A percentile compares a stretch with the other conserved stretches of the same genome.
Evolutionary conservation across 2,113 vertebrate genomes (phyloP).

Genomic region (Prunella fulvescens): DNA sequence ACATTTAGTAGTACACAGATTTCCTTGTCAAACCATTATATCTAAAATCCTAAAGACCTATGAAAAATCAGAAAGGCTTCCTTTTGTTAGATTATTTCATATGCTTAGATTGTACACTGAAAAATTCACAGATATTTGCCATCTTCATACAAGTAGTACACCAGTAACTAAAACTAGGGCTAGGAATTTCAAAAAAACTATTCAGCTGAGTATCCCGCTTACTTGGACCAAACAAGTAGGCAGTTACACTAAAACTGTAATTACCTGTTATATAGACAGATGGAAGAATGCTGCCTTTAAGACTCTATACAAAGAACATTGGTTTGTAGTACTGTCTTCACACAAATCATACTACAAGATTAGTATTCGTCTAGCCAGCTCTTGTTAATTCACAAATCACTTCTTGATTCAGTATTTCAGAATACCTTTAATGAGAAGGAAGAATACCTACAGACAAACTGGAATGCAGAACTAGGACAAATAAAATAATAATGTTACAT

Average conservation of each 20-base stretch:
- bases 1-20: not conserved
- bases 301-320: not conserved
- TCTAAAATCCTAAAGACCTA: not conserved
- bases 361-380: not conserved
- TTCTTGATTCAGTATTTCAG: not conserved
- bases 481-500: not conserved
- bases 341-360: not conserved
- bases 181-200: not conserved
- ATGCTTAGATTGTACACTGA: not conserved
- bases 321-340: not conserved
- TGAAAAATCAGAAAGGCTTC: not conserved
- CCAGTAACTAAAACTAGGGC: not conserved
- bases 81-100: not conserved
- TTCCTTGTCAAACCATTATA: not conserved
- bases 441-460: not conserved
- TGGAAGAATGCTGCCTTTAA: not conserved
- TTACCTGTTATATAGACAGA: not conserved
- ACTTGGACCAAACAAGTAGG: not conserved
- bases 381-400: not conserved
- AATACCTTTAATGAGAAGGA: not conserved
- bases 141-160: not conserved
- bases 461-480: not conserved
- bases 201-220: not conserved
- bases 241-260: not conserved
- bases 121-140: not conserved